Conservation (phyloP, 2,797 vertebrate genomes). For the Notamacropus eugenii region DNA sequence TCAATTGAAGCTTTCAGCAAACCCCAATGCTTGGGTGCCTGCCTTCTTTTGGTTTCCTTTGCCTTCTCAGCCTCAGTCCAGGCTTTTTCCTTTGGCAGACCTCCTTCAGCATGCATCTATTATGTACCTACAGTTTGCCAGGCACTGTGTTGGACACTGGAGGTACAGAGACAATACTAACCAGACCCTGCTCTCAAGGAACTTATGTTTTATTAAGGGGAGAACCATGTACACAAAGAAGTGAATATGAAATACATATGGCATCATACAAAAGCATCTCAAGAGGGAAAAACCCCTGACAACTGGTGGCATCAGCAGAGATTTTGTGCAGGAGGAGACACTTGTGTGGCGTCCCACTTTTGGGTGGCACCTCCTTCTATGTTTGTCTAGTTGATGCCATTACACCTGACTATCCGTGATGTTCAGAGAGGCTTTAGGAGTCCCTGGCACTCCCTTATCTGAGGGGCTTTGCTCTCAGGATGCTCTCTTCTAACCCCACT, state of each 20-base stretch:
- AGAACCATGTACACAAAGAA: not conserved
- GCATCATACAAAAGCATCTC: not conserved
- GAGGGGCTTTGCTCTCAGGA: not conserved
- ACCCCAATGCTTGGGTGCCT: not conserved
- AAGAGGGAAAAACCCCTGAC: not conserved
- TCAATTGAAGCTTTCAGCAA: not conserved
- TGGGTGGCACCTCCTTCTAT: not conserved
- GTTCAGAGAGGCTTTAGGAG: not conserved
- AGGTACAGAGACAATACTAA: not conserved
- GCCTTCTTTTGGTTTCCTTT: not conserved
- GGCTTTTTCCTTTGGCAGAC: not conserved
- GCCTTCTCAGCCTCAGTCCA: not conserved
- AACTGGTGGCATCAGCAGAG: not conserved
- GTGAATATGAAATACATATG: not conserved
- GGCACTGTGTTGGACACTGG: not conserved
- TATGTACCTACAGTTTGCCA: not conserved
- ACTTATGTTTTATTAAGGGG: not conserved
- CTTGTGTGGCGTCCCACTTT: not conserved
- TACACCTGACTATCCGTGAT: not conserved
- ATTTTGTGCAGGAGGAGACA: not conserved
- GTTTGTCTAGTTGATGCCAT: not conserved
- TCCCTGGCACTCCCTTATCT: not conserved
- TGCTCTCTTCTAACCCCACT: slow-evolving; percentile 7
- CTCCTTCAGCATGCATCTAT: not conserved
- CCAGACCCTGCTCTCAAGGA: not conserved